A percentile compares a stretch with the other conserved stretches of the same genome.
These are phyloP conservation scores for Phocoena phocoena DNA, from an alignment of 2,113 vertebrate genomes.

Conservation along the genomic window DNA sequence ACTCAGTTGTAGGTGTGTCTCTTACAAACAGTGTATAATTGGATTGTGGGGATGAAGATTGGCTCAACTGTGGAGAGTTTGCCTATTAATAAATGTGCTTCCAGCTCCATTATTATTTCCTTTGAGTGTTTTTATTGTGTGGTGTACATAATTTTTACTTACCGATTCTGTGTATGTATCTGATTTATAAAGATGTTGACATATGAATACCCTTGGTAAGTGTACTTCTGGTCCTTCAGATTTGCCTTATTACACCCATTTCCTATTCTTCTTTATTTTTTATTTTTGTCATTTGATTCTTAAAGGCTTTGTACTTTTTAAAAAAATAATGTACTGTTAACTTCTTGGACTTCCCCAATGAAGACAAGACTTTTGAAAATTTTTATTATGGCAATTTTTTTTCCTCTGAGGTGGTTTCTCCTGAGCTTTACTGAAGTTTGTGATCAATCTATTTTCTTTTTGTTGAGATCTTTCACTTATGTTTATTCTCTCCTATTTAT, in stretches of 20 bases:
- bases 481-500: background rate
- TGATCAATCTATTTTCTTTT: background rate
- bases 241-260: accelerated
- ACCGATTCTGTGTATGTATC: background rate
- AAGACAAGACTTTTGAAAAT: background rate
- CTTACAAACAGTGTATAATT: background rate
- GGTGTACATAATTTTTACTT: accelerated
- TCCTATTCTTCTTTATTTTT: no score
- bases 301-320: accelerated
- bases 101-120: no score
- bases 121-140: background rate
- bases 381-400: background rate
- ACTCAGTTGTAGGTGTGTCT: background rate
- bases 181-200: background rate
- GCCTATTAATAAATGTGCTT: background rate
- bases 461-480: background rate
- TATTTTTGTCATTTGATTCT: background rate
- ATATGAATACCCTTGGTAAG: background rate
- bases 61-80: background rate
- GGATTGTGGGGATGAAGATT: background rate
- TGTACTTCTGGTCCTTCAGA: accelerated
- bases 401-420: background rate
- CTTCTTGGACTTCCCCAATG: background rate
- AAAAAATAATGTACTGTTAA: background rate
- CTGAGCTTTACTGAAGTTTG: background rate